Evolutionary conservation across 2,797 vertebrate genomes (phyloP).

Genomic region (Chrysocyon brachyurus): DNA sequence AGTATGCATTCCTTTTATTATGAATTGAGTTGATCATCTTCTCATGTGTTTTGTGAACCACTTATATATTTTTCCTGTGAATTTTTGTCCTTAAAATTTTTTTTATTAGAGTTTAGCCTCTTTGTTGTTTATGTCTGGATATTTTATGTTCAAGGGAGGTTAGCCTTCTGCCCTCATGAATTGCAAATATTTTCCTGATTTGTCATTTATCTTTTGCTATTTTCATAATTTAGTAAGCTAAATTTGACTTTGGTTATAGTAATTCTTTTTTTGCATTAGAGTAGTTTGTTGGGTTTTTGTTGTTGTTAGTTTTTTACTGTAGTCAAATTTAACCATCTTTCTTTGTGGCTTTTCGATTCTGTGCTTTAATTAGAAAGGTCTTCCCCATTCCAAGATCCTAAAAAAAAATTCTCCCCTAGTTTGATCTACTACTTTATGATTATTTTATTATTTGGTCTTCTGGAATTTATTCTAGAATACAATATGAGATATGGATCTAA

Average conservation of each 20-base stretch:
- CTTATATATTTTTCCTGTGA: background rate
- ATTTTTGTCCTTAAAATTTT: background rate
- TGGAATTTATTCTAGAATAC: background rate
- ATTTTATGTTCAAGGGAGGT: conserved; percentile 4
- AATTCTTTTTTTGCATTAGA: background rate
- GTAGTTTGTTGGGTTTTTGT: background rate
- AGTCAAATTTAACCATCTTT: conserved; percentile 49
- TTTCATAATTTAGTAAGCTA: conserved; percentile 49
- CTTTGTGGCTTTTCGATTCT: conserved; percentile 12
- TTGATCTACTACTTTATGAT: background rate
- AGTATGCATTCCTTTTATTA: background rate
- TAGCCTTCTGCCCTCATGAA: conserved; percentile 6
- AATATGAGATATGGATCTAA: background rate
- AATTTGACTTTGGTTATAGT: conserved; percentile 44
- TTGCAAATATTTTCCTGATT: conserved; percentile 33
- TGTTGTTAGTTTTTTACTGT: background rate
- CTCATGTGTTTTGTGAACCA: background rate
- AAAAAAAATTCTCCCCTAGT: conserved; percentile 25
- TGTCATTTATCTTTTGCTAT: conserved; percentile 31
- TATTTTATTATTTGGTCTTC: conserved; percentile 38
- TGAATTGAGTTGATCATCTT: background rate
- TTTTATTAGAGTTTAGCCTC: background rate
- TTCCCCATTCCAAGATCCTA: background rate
- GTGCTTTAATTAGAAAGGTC: conserved; percentile 2
- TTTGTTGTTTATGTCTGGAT: background rate